Conservation (phyloP, 2,888 invertebrate genomes). For the Nomada ferruginata region DNA sequence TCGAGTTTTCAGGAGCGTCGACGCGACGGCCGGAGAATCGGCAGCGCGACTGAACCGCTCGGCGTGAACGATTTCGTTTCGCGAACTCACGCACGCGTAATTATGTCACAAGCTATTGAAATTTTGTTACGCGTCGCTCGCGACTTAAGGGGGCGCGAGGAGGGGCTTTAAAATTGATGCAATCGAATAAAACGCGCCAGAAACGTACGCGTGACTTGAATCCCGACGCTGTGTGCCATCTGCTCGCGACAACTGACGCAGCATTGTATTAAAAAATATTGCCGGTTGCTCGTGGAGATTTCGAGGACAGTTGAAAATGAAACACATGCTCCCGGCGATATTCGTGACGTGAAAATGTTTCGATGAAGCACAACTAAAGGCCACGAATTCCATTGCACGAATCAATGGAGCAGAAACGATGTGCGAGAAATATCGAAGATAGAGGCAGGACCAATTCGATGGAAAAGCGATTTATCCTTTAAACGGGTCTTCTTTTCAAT, state of each 20-base stretch:
- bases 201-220: conserved; percentile 51
- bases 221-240: conserved; percentile 34
- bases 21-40: not conserved
- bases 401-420: not conserved
- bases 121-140: conserved; percentile 35
- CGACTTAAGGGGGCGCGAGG: too few relatives aligned
- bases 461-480: not conserved
- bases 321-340: not conserved
- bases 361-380: not conserved
- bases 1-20: not conserved
- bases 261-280: conserved; percentile 45
- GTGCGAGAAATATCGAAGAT: not conserved
- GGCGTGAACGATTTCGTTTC: conserved; percentile 3
- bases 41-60: not conserved
- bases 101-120: conserved; percentile 53
- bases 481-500: not conserved
- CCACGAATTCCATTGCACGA: not conserved
- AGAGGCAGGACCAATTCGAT: not conserved
- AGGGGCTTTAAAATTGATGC: conserved; percentile 47
- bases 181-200: conserved; percentile 54
- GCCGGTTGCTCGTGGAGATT: not conserved
- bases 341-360: not conserved
- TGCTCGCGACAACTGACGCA: conserved; percentile 47
- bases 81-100: conserved; percentile 9
- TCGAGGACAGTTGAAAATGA: conserved; percentile 10